Base-by-base conservation (phyloP, 2,797 vertebrate genomes). In the Rhodeus uyekii region DNA sequence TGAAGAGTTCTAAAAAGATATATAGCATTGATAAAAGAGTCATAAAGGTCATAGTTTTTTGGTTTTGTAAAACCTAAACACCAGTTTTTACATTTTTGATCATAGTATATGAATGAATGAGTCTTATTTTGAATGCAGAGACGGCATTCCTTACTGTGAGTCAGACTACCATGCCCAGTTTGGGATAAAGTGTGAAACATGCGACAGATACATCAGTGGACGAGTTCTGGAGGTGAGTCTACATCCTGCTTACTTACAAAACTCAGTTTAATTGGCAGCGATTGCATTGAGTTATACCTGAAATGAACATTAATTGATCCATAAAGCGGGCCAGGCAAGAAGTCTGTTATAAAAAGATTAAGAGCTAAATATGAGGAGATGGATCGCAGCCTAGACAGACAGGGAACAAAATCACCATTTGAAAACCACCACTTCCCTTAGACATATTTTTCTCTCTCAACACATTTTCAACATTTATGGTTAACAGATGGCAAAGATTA, bases 151-250 rank as follows among this genome's bases (percentile, higher is more conserved):
- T 0, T 99, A 99, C 92, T 99, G 98, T 1, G 98, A 99, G 91
- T 93, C 96, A 0, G 97, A 99, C 93, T 99, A 99, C 93, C 98
- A 99, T 50, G 92, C 97, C 87, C 97, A 99, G 92, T 99, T 97
- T 0, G 98, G 98, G 87, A 97, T 99, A 89, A 98, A 98, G 91
- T 99, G 98, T 12, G 98, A 99, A 93, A 97, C 96, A n/a, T 99
- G 98, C 39, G 92, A 94, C 94, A 93, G 97, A 91, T 99, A 99
- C 94, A 99, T 99, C 95, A 99, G 97, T 0, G 98, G 98, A 91
- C 94, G 96, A 27, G 98, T 99, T 38, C 91, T 99, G 89, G 98
- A 99, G 98, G 98, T 99, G 90, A 96, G 96, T 95, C 85, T 42
- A 42, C 38, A 42, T 39, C 19, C 64, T 38, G 55, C 19, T 36